Evolutionary conservation across 2,113 vertebrate species (phyloP).

Genomic region (Uria lomvia): DNA sequence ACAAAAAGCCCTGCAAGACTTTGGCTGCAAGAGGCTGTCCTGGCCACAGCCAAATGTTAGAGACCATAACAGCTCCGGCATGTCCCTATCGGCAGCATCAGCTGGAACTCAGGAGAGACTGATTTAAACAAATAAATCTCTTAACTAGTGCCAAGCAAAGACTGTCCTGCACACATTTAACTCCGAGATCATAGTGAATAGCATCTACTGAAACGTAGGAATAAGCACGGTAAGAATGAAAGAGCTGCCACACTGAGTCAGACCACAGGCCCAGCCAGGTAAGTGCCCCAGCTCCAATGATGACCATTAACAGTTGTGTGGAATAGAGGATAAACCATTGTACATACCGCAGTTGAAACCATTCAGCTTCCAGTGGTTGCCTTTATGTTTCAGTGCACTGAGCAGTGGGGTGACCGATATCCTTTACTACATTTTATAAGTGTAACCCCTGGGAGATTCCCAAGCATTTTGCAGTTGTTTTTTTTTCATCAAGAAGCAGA

Average conservation of each 20-base stretch:
- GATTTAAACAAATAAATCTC: background rate
- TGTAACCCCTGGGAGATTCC: background rate
- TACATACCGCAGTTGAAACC: background rate
- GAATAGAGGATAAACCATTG: background rate
- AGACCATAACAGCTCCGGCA: background rate
- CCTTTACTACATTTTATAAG: background rate
- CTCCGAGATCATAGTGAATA: background rate
- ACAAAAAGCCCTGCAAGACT: background rate
- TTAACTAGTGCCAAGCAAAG: background rate
- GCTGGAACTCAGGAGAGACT: background rate
- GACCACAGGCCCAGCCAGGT: background rate
- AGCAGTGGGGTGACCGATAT: background rate
- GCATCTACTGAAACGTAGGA: background rate
- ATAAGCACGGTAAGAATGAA: background rate
- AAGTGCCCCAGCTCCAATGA: accelerated
- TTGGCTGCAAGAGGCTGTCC: background rate
- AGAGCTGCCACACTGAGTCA: background rate
- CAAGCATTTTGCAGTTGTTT: background rate
- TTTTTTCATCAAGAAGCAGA: background rate
- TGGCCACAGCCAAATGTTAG: background rate
- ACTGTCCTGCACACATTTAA: background rate
- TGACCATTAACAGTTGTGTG: background rate
- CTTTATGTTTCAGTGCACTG: background rate
- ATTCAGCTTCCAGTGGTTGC: background rate
- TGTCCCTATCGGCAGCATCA: background rate